phyloP scores from a whole-genome alignment of 2,888 invertebrate species.

The Hesperia comma region DNA sequence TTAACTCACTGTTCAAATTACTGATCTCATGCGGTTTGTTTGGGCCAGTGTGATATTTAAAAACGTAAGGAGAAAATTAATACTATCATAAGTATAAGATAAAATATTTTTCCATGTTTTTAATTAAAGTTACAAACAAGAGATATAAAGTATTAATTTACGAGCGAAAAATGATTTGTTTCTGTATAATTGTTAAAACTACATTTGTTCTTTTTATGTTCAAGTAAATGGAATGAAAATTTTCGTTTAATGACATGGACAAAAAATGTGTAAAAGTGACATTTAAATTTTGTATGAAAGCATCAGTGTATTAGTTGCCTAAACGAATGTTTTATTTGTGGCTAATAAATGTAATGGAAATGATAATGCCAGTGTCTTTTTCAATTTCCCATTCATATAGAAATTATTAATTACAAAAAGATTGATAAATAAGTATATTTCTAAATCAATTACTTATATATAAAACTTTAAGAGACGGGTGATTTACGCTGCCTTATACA shows the following conservation, averaged over 20 bases:
- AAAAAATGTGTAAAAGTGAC: background rate
- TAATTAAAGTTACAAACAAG: slow-evolving; percentile 11
- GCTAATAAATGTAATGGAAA: slow-evolving; percentile 65
- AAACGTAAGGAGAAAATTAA: slow-evolving; percentile 4
- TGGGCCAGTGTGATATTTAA: slow-evolving; percentile 14
- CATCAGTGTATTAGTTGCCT: slow-evolving; percentile 24
- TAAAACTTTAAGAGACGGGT: slow-evolving; percentile 84
- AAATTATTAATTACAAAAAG: slow-evolving; percentile 78
- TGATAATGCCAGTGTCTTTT: slow-evolving; percentile 54
- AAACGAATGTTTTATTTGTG: slow-evolving; percentile 30
- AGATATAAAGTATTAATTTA: background rate
- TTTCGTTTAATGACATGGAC: background rate
- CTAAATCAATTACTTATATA: slow-evolving; percentile 77
- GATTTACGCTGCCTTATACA: slow-evolving; percentile 79
- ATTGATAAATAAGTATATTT: slow-evolving; percentile 84
- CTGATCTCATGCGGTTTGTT: slow-evolving; percentile 29
- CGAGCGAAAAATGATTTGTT: background rate
- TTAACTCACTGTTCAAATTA: slow-evolving; percentile 12
- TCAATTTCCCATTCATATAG: slow-evolving; percentile 77
- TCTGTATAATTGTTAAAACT: background rate
- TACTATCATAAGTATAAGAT: slow-evolving; percentile 1
- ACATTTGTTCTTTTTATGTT: no score
- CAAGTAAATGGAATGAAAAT: background rate
- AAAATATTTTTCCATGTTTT: slow-evolving; percentile 26
- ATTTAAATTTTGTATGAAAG: slow-evolving; percentile 7